Percentiles rank a stretch among this genome's conserved stretches.
Evolutionary conservation across 2,888 invertebrate genomes (phyloP).

Genomic region (Drepanosiphum platanoidis): DNA sequence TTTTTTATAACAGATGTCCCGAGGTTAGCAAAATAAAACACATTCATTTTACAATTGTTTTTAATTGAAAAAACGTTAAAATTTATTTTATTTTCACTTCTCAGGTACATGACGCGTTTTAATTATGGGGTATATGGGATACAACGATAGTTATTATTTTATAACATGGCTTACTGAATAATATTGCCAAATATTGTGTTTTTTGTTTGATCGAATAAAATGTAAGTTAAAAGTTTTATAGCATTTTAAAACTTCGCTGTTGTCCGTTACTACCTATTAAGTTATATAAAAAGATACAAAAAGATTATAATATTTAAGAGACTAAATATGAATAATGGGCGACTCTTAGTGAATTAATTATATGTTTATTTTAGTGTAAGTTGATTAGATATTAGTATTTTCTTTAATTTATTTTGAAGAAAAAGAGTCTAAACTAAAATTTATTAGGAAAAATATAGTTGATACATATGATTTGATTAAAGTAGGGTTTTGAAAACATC

Average conservation of each 20-base stretch:
- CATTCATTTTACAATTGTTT: slow-evolving; percentile 17
- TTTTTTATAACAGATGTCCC: background rate
- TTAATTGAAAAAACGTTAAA: slow-evolving; percentile 33
- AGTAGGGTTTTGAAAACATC: too few species aligned
- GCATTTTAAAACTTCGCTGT: too few species aligned
- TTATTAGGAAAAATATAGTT: too few species aligned
- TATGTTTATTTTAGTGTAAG: background rate
- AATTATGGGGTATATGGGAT: background rate
- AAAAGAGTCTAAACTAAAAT: too few species aligned
- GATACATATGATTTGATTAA: too few species aligned
- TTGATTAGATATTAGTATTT: too few species aligned
- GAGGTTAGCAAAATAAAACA: background rate
- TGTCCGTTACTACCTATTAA: too few species aligned
- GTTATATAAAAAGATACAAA: background rate
- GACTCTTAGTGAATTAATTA: background rate
- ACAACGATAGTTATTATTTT: too few species aligned
- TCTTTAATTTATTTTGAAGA: too few species aligned
- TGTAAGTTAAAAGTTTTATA: too few species aligned
- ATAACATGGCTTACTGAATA: too few species aligned
- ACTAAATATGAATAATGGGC: slow-evolving; percentile 16
- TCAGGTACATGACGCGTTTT: background rate
- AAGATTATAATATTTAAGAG: background rate
- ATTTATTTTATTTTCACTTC: slow-evolving; percentile 11
- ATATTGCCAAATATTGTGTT: background rate
- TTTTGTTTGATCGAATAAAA: background rate